Percentiles rank a stretch among this genome's conserved stretches.
Evolutionary conservation across 2,797 vertebrate species (phyloP).

Genomic region (Pseudotriccus pelzelni): DNA sequence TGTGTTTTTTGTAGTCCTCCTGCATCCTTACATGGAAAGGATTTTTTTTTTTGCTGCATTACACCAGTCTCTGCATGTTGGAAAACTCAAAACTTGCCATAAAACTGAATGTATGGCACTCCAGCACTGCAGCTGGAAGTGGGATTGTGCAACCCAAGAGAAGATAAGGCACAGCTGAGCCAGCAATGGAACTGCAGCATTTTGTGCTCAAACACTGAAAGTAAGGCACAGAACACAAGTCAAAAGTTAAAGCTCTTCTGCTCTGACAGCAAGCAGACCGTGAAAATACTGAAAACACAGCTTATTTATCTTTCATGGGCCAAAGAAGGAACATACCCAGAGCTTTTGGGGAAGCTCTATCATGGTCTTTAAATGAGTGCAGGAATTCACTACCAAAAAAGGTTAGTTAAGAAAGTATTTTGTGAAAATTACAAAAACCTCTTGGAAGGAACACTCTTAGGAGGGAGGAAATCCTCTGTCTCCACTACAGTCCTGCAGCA

Average conservation of each 20-base stretch:
- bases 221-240: neutral
- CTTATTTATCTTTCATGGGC: neutral
- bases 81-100: neutral
- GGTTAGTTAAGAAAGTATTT: neutral
- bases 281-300: neutral
- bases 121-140: neutral
- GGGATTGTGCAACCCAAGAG: neutral
- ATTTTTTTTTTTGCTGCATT: neutral
- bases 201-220: neutral
- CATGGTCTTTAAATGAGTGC: neutral
- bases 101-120: neutral
- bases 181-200: neutral
- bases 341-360: neutral
- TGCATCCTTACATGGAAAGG: constrained; percentile 25
- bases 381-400: neutral
- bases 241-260: neutral
- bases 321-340: neutral
- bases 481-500: neutral
- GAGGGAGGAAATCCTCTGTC: neutral
- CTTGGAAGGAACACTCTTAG: too few species aligned
- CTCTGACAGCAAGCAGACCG: neutral
- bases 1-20: neutral
- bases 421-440: neutral
- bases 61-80: neutral
- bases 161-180: constrained; percentile 22